A percentile compares a stretch with the other conserved stretches of the same genome.
phyloP scores from a whole-genome alignment of 2,113 vertebrate species.

The Gasterosteus nipponicus region DNA sequence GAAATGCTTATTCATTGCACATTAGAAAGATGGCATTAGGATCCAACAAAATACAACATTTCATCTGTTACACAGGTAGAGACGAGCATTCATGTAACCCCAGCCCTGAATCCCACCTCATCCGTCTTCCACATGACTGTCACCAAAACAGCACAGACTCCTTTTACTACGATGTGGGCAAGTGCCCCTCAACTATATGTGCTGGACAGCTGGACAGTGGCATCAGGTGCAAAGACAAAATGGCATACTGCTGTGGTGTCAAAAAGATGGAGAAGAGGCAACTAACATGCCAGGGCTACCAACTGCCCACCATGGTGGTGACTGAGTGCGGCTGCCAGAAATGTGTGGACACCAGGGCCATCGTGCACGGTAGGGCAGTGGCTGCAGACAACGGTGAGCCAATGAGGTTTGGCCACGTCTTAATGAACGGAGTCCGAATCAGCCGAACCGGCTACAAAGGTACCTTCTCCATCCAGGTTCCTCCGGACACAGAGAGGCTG shows the following conservation, averaged over 20 bases:
- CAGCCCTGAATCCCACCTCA: slow-evolving; percentile 87
- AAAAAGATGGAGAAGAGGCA: slow-evolving; percentile 86
- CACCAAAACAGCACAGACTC: slow-evolving; percentile 91
- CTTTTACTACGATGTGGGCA: slow-evolving; percentile 91
- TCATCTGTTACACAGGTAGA: slow-evolving; percentile 79
- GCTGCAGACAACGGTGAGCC: slow-evolving; percentile 93
- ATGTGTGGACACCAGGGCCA: slow-evolving; percentile 88
- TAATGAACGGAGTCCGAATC: slow-evolving; percentile 87
- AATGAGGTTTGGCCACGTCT: slow-evolving; percentile 95
- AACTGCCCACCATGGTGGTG: slow-evolving; percentile 89
- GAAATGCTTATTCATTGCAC: background rate
- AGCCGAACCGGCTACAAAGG: slow-evolving; percentile 97
- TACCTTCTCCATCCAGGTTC: slow-evolving; percentile 92
- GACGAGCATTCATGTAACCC: slow-evolving; percentile 86
- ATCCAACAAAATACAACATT: slow-evolving; percentile 14
- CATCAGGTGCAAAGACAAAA: slow-evolving; percentile 89
- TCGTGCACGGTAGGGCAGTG: slow-evolving; percentile 88
- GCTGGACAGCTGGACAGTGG: slow-evolving; percentile 87
- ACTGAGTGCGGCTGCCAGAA: slow-evolving; percentile 89
- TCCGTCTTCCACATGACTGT: slow-evolving; percentile 92
- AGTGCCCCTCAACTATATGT: slow-evolving; percentile 86
- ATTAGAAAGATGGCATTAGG: background rate
- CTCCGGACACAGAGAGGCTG: slow-evolving; percentile 88
- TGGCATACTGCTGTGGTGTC: slow-evolving; percentile 90
- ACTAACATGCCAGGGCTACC: slow-evolving; percentile 88